These are phyloP conservation scores for Glyphotaelius pellucidus DNA, from an alignment of 2,888 invertebrate genomes.

Conservation along the genomic window DNA sequence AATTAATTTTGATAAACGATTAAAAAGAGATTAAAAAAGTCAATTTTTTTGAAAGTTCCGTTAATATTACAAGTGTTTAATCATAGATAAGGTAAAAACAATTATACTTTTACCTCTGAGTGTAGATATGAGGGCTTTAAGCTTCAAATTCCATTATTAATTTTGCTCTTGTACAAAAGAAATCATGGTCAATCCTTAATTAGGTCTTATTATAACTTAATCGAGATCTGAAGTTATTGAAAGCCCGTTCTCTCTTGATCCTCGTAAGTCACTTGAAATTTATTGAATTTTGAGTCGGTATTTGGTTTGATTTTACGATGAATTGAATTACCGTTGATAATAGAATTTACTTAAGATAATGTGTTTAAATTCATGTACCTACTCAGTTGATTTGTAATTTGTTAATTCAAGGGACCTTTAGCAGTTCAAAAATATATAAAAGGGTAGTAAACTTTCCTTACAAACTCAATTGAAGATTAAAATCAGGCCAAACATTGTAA, in stretches of 20 bases:
- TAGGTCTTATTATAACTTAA: neutral
- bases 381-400: too few species aligned
- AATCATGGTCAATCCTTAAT: neutral
- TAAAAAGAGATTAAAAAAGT: too few species aligned
- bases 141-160: neutral
- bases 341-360: too few species aligned
- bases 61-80: too few species aligned
- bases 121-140: neutral
- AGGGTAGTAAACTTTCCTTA: too few species aligned
- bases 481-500: neutral
- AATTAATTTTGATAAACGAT: too few species aligned
- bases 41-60: too few species aligned
- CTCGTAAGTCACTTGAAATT: neutral
- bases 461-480: neutral
- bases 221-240: neutral
- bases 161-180: neutral
- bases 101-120: too few species aligned
- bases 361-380: too few species aligned
- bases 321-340: neutral
- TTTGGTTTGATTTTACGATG: neutral
- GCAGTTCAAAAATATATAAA: neutral
- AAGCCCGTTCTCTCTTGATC: neutral
- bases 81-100: too few species aligned
- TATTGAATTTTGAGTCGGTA: neutral
- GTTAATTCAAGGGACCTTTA: neutral